Base-by-base conservation (phyloP, 92 coral and sea anemone genomes). In the Chrysogorgia sp. region DNA sequence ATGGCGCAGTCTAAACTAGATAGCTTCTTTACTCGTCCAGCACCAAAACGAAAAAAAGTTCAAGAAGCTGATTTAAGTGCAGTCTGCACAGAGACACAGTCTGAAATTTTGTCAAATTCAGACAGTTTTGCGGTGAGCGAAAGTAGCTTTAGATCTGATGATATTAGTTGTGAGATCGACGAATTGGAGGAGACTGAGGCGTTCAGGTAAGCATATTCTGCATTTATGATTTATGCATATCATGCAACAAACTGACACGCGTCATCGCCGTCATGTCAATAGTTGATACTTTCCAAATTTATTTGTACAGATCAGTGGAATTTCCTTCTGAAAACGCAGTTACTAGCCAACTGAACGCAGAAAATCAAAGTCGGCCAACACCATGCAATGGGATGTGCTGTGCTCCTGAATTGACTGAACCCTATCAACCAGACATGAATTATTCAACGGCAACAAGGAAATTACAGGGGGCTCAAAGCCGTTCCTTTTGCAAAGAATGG, bases 331-430 rank as follows among this genome's bases (percentile, higher is more conserved):
- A 43, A 43, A 43, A 43, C 50, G 50, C 50, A 43, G 50, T 19
- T 19, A 19, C 24, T 58, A 19, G 64, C 64, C 64, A 58, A 58
- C 21, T 58, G 29, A 19, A 28, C 12, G 24, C 29, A 58, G 29
- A 58, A 26, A 58, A 58, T 20, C 64, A 58, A 58, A 1, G 49
- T n/a, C 31, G 52, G 49, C 19, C 70, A 48, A 57, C 58, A 65
- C 71, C 47, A 58, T 75, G 81, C 30, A 43, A 75, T 3, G 49
- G 50, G 34, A 10, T 33, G 32, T 76, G 81, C 40, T 76, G 81
- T 71, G 52, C 37, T 75, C 67, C 55, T 17, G 34, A 59, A 60
- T 71, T 40, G 79, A 58, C 64, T 58, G 45, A 76, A 58, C 81
- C 72, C 26, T 34, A 60, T 59, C 81, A 58, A 45, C 81, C 81